Conservation (phyloP, 2,888 invertebrate species). For the Icerya purchasi region DNA sequence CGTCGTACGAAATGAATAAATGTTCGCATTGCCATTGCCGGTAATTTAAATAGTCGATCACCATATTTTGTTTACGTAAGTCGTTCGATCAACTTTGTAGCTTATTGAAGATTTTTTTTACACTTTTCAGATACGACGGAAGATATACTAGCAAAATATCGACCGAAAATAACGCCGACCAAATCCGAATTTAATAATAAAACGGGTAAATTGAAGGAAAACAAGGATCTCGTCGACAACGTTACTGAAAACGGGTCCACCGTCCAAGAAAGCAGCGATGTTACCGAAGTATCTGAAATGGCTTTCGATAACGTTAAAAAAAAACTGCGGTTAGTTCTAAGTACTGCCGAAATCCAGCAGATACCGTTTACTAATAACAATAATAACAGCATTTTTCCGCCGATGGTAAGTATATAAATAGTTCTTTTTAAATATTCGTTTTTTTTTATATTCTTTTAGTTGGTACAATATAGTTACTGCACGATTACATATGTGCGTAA, state of each 20-base stretch:
- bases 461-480: too few relatives aligned
- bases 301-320: slow-evolving; percentile 38
- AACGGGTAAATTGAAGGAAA: background rate
- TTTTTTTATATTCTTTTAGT: too few relatives aligned
- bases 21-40: too few relatives aligned
- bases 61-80: too few relatives aligned
- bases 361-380: slow-evolving; percentile 12
- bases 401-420: background rate
- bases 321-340: slow-evolving; percentile 72
- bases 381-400: background rate
- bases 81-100: too few relatives aligned
- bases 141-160: slow-evolving; percentile 85
- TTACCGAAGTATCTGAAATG: slow-evolving; percentile 6
- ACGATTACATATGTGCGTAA: too few relatives aligned
- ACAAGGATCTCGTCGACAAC: slow-evolving; percentile 7
- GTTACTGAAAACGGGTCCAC: background rate
- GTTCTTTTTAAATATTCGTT: too few relatives aligned
- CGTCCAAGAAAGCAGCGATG: background rate
- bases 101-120: too few relatives aligned
- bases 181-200: slow-evolving; percentile 26
- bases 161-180: slow-evolving; percentile 42
- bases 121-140: slow-evolving; percentile 56
- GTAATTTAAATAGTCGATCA: too few relatives aligned
- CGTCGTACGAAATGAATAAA: too few relatives aligned
- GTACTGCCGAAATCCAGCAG: slow-evolving; percentile 44